Base-by-base conservation (phyloP, 2,113 vertebrate species). In the Hippocampus zosterae region DNA sequence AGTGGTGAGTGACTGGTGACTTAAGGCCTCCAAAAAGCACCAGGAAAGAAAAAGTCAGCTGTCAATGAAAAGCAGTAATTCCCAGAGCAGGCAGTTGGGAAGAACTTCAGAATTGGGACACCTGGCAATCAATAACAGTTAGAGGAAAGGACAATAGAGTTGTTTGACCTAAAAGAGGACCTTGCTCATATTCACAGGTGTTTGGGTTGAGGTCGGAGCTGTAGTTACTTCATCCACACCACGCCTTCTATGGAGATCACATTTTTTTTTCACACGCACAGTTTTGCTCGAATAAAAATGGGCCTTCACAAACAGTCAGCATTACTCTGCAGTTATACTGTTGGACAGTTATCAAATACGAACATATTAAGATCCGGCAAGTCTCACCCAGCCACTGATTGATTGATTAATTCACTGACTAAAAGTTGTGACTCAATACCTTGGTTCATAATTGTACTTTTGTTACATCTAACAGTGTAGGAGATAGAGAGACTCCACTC, bases 1-100 rank as follows among this genome's bases (percentile, higher is more conserved):
- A 86, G 81, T 83, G 81, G 73, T 81, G 83, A 88, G 84, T 88
- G 84, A 89, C 79, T 83, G 77, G 87, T 87, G 85, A 89, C 84
- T 84, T 84, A 86, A 82, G 80, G 73, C 62, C 84, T 64, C 82
- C 76, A 88, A 83, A 86, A 83, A 82, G 84, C 80, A 84, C 65
- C 74, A 75, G 82, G 78, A 75, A 81, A 81, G 72, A 87, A 82
- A 78, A 80, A 84, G 80, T 87, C 76, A 87, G 84, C 78, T 82
- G 83, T 84, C 81, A 78, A 84, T 79, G 83, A 69, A 90, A 88
- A 88, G 84, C 85, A 84, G 88, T 78, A 89, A 79, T 84, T 84
- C 80, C 74, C 77, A 77, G 76, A 78, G 75, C 76, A 74, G 81
- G 78, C 67, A 72, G 60, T 74, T 73, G 72, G 40, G 63, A 46